Conservation (phyloP, 2,888 invertebrate genomes). For the Phyto melanocephala region DNA sequence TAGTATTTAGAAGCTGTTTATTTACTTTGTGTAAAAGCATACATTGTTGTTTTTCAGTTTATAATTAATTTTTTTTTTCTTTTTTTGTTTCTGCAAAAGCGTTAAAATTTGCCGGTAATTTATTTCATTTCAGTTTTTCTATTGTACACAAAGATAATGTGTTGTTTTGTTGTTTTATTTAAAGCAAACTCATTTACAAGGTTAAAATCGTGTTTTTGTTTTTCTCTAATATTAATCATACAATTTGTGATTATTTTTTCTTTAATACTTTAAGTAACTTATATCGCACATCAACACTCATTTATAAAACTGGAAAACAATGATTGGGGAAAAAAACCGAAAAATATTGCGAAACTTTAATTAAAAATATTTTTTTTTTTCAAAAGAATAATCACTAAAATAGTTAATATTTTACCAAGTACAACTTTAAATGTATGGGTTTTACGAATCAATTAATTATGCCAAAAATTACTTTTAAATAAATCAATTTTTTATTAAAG, state of each 20-base stretch:
- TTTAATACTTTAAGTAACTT: conserved; percentile 49
- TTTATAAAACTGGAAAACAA: not conserved
- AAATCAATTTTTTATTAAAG: not conserved
- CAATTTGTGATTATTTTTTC: conserved; percentile 39
- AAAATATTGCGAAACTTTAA: conserved; percentile 42
- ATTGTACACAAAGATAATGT: not conserved
- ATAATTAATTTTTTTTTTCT: not conserved
- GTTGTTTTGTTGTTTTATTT: conserved; percentile 17
- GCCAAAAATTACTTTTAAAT: no score
- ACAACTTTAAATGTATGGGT: not conserved
- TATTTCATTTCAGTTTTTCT: not conserved
- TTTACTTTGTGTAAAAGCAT: not conserved
- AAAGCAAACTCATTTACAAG: conserved; percentile 45
- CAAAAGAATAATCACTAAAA: no score
- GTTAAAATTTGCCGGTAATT: conserved; percentile 1
- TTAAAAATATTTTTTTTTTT: no score
- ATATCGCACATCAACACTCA: conserved; percentile 46
- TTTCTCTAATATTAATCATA: not conserved
- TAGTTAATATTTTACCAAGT: no score
- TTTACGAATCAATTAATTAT: not conserved
- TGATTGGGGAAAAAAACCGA: not conserved
- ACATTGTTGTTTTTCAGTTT: not conserved
- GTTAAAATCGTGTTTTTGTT: conserved; percentile 36
- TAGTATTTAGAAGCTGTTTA: conserved; percentile 1
- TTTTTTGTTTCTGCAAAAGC: not conserved